Evolutionary conservation across 2,888 invertebrate genomes (phyloP).

Genomic region (Prostheceraeus crozeri): DNA sequence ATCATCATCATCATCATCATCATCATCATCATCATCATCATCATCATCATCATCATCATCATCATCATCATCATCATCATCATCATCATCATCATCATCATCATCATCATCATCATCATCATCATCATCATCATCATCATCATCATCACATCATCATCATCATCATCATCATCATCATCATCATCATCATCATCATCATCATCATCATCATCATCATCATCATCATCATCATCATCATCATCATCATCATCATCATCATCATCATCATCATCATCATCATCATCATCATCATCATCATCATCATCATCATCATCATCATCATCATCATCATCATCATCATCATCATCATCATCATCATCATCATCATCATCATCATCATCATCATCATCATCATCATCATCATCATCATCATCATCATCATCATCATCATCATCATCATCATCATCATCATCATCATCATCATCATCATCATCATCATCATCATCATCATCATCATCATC

Average conservation of each 20-base stretch:
- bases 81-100: conserved; percentile 8
- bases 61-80: conserved; percentile 8
- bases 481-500: conserved; percentile 8
- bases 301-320: conserved; percentile 8
- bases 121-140: conserved; percentile 8
- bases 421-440: conserved; percentile 8
- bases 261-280: conserved; percentile 8
- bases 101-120: conserved; percentile 8
- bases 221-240: not conserved
- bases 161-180: conserved; percentile 8
- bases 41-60: conserved; percentile 4
- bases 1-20: conserved; percentile 1
- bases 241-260: conserved; percentile 8
- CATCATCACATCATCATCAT: conserved; percentile 4
- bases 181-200: conserved; percentile 8
- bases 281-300: conserved; percentile 8
- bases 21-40: not conserved
- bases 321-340: conserved; percentile 8
- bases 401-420: conserved; percentile 8
- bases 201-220: conserved; percentile 8
- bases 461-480: conserved; percentile 8
- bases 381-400: conserved; percentile 8
- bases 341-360: conserved; percentile 4
- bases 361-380: conserved; percentile 8
- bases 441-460: conserved; percentile 8